Percentiles rank a stretch among this genome's conserved stretches.
Evolutionary conservation across 2,888 invertebrate genomes (phyloP).

Genomic region (Conops quadrifasciatus): DNA sequence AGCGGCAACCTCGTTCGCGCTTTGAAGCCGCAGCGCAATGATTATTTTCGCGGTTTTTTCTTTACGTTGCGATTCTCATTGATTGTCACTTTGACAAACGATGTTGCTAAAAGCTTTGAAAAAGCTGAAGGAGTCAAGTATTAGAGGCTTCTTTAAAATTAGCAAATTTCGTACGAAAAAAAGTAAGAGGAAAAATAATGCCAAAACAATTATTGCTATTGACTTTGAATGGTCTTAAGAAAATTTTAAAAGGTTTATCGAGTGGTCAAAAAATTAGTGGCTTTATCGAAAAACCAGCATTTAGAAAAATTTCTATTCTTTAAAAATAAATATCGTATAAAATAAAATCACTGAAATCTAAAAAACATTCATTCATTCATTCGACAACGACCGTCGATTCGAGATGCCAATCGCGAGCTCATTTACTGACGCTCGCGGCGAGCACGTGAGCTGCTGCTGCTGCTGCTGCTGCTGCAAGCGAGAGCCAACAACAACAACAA

Average conservation of each 20-base stretch:
- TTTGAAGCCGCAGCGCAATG: background rate
- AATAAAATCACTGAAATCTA: no score
- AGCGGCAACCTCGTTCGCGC: slow-evolving; percentile 20
- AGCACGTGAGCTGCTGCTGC: background rate
- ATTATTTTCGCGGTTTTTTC: background rate
- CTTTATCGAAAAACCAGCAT: no score
- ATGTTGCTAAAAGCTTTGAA: slow-evolving; percentile 7
- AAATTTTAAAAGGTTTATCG: no score
- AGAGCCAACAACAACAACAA: background rate
- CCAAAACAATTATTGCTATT: no score
- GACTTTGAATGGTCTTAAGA: no score
- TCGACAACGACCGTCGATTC: no score
- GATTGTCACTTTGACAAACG: slow-evolving; percentile 16
- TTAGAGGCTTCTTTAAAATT: background rate
- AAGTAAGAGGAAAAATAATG: background rate
- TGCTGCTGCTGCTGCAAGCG: background rate
- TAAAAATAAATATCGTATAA: no score
- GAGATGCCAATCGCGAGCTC: no score
- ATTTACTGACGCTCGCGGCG: background rate
- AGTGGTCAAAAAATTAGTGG: no score
- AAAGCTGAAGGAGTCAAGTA: background rate
- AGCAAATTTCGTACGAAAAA: background rate
- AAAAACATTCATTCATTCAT: no score
- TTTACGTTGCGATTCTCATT: background rate
- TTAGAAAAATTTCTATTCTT: no score